Evolutionary conservation across 2,888 invertebrate species (phyloP), one percentile per base, ranked within the genome.

Genomic region (Entomobrya proxima): DNA sequence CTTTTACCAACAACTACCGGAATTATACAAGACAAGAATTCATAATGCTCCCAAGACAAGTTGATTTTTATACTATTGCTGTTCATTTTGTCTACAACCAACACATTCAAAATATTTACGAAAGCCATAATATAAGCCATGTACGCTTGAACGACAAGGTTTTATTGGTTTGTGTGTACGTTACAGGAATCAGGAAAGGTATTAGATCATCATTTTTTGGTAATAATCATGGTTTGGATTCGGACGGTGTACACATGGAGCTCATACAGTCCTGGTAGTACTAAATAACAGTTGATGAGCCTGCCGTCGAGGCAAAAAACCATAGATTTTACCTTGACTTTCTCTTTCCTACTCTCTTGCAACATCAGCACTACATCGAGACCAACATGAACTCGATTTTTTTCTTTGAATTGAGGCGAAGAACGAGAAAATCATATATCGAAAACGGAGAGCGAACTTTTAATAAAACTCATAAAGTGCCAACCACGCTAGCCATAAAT

Each of bases 381-480:
- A 75, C 47, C 27, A 27, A 30, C 24, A 58, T 40, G 6, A 47
- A 24, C 27, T 0, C 3, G 35, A 35, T 58, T 35, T 64, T 30
- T 24, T 50, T 40, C 77, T 84, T 84, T 84, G 77, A 77, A 84
- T 77, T 58, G 84, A 84, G 84, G 84, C 84, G 84, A 77, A 69
- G 84, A 84, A 77, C 77, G 84, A 84, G 84, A 84, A 84, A 84
- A 77, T 77, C 84, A 84, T 84, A 84, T 84, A 84, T 84, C 77
- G 84, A 77, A 84, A 84, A 84, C 84, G 84, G 84, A 84, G 84
- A 84, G 84, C 84, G 84, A 84, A 84, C 84, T 84, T 84, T 84
- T 84, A 84, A 84, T 84, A 84, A 84, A 84, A 84, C 77, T 77
- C 84, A 84, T 84, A 84, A 84, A 84, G 84, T 84, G 84, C 84